Base-by-base conservation (phyloP, 2,888 invertebrate genomes). In the Mechanitis mazaeus region DNA sequence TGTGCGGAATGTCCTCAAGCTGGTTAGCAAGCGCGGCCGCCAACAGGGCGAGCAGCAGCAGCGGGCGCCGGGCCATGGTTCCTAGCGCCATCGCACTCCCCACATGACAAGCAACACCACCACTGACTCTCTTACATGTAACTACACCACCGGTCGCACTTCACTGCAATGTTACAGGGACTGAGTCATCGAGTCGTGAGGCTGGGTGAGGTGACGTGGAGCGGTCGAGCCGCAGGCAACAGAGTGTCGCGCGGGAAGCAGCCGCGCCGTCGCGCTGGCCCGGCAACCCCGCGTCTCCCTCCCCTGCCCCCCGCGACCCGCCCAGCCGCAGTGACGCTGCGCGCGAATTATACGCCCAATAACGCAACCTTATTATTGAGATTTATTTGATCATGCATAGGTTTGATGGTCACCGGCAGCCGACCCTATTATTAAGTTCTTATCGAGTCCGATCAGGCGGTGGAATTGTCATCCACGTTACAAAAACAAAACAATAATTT, bases 1-100 rank as follows among this genome's bases (percentile, higher is more conserved):
- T 95, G 85, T 96, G 96, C 65, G 96, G 96, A 80, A 96, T 96
- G 84, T 96, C 96, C 91, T 96, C 96, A 78, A 95, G 95, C 87
- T 96, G 95, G 88, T 95, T 95, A 75, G 93, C 91, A 72, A 92
- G 75, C 71, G 83, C 83, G 67, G 80, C 80, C 68, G 80, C 80
- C 70, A 87, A 79, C 70, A 85, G 72, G 70, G 81, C 77, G 73
- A 83, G 67, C 69, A 85, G 77, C 73, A 85, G 78, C 73, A 80
- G 78, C 72, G 80, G 81, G 70, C 77, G 78, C 75, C 78, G 78
- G 57, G 79, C 76, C 86, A 84, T 84, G 77, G 78, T 81, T 78
- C 71, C 77, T 81, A 81, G 68, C 80, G 72, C 78, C 82, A 84
- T 83, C 80, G 77, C 80, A 82, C 84, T 77, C 78, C 76, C 80